These are phyloP conservation scores for Diglossa brunneiventris DNA, from an alignment of 2,113 vertebrate genomes.

Conservation along the genomic window DNA sequence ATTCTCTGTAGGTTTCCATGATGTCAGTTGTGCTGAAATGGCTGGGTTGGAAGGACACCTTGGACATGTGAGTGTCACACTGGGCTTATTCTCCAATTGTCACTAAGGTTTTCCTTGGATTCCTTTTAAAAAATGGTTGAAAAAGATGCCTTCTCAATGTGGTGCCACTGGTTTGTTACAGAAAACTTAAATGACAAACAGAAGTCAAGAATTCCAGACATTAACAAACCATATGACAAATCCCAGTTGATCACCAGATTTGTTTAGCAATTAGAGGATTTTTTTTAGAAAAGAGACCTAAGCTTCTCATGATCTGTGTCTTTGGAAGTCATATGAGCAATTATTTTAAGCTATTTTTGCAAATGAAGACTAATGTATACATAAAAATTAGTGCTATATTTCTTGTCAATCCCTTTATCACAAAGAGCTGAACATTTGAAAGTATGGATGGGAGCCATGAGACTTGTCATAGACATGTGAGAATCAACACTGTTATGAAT, in stretches of 20 bases:
- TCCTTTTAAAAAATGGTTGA: not conserved
- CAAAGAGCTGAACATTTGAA: not conserved
- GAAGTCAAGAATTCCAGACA: not conserved
- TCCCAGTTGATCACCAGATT: not conserved
- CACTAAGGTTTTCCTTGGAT: not conserved
- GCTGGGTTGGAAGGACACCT: not conserved
- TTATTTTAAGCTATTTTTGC: not conserved
- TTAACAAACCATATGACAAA: not conserved
- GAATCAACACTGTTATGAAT: not conserved
- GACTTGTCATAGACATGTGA: slow-evolving; percentile 1
- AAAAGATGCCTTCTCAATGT: not conserved
- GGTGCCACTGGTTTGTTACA: not conserved
- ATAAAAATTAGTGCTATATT: not conserved
- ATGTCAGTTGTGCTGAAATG: not conserved
- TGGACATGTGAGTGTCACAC: not conserved
- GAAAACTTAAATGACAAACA: not conserved
- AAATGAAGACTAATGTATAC: not conserved
- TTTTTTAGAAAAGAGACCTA: not conserved
- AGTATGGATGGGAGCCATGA: not conserved
- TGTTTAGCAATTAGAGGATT: not conserved
- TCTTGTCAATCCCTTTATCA: not conserved
- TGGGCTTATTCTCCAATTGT: not conserved
- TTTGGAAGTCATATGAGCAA: not conserved
- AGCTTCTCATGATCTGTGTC: not conserved
- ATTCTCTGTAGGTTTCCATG: not conserved